A percentile compares a stretch with the other conserved stretches of the same genome.
These are phyloP conservation scores for Apoderus coryli DNA, from an alignment of 2,888 invertebrate species.

Conservation along the genomic window DNA sequence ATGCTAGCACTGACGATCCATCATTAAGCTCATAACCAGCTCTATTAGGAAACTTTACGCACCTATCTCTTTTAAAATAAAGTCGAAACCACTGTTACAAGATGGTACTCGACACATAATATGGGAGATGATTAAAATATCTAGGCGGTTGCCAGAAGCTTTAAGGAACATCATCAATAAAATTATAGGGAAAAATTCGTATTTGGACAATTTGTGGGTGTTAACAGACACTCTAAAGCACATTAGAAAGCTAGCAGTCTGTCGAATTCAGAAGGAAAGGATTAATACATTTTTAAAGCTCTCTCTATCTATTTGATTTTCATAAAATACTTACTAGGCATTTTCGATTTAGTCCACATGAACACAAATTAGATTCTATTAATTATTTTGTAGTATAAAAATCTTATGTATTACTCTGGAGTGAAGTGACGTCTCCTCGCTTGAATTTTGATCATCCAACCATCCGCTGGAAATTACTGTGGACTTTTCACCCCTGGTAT, in stretches of 20 bases:
- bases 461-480: no score
- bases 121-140: slow-evolving; percentile 6
- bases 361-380: no score
- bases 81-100: slow-evolving; percentile 5
- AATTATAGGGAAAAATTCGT: slow-evolving; percentile 3
- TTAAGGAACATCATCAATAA: slow-evolving; percentile 2
- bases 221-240: slow-evolving; percentile 1
- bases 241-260: slow-evolving; percentile 3
- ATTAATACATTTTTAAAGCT: neutral
- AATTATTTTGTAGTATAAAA: no score
- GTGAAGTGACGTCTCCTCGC: no score
- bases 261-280: slow-evolving; percentile 1
- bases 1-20: slow-evolving; percentile 8
- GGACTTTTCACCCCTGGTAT: no score
- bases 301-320: no score
- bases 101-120: slow-evolving; percentile 6
- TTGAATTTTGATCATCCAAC: no score
- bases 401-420: no score
- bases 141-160: slow-evolving; percentile 4
- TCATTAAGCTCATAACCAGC: slow-evolving; percentile 5
- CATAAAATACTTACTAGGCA: no score
- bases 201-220: neutral
- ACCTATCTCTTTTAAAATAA: slow-evolving; percentile 2
- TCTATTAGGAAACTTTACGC: slow-evolving; percentile 5
- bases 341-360: no score